Evolutionary conservation across 2,113 vertebrate species (phyloP), one percentile per base, ranked within the genome.

Genomic region (Trachemys scripta): DNA sequence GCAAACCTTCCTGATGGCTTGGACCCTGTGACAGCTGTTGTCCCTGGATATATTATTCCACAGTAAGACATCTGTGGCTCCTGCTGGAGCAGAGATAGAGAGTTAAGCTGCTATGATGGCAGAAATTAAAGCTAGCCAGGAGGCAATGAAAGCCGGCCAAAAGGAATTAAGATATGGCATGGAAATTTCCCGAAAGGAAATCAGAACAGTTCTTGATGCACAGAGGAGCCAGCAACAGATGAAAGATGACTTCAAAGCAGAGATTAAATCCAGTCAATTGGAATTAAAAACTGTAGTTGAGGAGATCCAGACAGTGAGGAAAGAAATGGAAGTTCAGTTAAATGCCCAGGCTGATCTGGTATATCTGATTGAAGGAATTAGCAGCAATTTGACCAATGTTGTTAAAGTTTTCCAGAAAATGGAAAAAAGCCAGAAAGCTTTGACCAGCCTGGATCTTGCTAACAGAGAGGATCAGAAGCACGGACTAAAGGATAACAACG

Each of bases 331-430:
- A 95, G 87, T 95, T 80, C 93, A 95, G 35, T 95, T 98, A 93
- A 97, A 94, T 69, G 84, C 96, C 50, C 97, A 98, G 54, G 92
- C 96, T 79, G 96, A 97, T 81, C 90, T 98, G 56, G 90, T 97
- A 62, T 86, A 96, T 47, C 85, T 97, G 91, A 97, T 98, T 94
- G 96, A 98, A 96, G 96, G 98, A 97, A 93, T 97, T 93, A 97
- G 95, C 95, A 95, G 94, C 81, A 97, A 96, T 93, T 95, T 98
- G 94, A 95, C 50, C 1, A 96, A 91, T 90, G 95, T 97, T 94
- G 97, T 96, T 88, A 95, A 96, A 53, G 94, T 94, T 93, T 96
- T 98, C 96, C 96, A 95, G 80, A 94, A 95, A 89, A 94, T 95
- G 95, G 94, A 95, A 29, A 94, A 96, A 53, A 97, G 82, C 59